Evolutionary conservation across 2,113 vertebrate species (phyloP).

Genomic region (Notiomystis cincta): DNA sequence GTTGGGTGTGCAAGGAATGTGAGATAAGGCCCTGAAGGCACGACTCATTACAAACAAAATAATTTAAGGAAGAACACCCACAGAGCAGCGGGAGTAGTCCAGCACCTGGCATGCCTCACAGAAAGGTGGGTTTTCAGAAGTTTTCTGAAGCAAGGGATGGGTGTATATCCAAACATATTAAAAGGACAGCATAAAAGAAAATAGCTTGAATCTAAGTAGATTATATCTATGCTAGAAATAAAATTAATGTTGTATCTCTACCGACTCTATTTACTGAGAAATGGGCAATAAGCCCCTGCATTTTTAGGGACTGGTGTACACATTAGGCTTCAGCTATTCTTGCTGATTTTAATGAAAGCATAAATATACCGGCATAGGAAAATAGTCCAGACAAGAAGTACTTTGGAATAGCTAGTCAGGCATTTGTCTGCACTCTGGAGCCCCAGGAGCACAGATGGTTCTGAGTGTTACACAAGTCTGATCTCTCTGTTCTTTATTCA

Average conservation of each 20-base stretch:
- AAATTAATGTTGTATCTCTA: conserved; percentile 37
- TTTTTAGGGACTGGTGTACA: neutral
- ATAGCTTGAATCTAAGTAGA: conserved; percentile 19
- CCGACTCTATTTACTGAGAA: neutral
- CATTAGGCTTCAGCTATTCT: neutral
- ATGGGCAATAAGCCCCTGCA: neutral
- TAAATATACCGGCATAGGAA: neutral
- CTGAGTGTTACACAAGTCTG: conserved; percentile 48
- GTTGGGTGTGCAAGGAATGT: conserved; percentile 9
- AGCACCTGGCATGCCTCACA: conserved; percentile 49
- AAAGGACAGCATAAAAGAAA: conserved; percentile 46
- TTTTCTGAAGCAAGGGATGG: conserved; percentile 29
- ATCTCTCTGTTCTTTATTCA: conserved; percentile 56
- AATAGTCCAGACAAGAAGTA: neutral
- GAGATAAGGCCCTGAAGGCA: conserved; percentile 1
- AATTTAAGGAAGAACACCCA: conserved; percentile 57
- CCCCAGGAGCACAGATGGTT: conserved; percentile 49
- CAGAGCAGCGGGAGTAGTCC: neutral
- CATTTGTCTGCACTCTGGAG: neutral
- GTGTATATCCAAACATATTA: conserved; percentile 49
- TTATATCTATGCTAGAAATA: conserved; percentile 36
- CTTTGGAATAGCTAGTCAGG: neutral
- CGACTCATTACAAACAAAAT: conserved; percentile 29
- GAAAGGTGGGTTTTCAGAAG: conserved; percentile 57
- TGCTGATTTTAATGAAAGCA: neutral